Evolutionary conservation across 2,113 vertebrate genomes (phyloP), one percentile per base, ranked within the genome.

Genomic region (Steatornis caripensis): DNA sequence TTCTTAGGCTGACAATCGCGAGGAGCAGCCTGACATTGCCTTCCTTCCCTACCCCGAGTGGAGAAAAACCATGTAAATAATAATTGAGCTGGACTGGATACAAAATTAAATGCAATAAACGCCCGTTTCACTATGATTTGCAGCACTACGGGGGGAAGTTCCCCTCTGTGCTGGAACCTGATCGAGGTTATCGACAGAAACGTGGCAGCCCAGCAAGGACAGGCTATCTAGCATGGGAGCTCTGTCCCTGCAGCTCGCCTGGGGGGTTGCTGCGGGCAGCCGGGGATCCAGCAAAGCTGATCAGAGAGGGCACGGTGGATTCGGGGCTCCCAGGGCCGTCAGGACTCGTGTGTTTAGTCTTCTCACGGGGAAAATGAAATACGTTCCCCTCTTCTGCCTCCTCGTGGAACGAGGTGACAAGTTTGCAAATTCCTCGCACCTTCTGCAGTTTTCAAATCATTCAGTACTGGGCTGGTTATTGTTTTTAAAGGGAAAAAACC

Each of bases 271-370:
- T n/a, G n/a, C n/a, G n/a, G n/a, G n/a, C n/a, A n/a, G n/a, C n/a
- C n/a, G n/a, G n/a, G n/a, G n/a, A n/a, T n/a, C n/a, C 60, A 4
- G 24, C 41, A 17, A 12, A 24, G 36, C 53, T 10, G 43, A 6
- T 49, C 37, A 2, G 16, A 51, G 62, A 2, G 13, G 7, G 6
- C 17, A 9, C 9, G 0, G 8, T 3, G 11, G 24, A 17, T 9
- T 15, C 1, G 1, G 54, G 32, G 54, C 32, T 45, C 32, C 74
- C 23, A 2, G 46, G 27, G 9, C 15, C 5, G 1, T 21, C 12
- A 0, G 6, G 12, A 21, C 45, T 3, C 2, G 0, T 1, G 9
- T 2, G 2, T 43, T 68, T 6, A 15, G 19, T 16, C 43, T 49
- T 23, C 22, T 8, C 45, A 1, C 4, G 22, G 34, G 11, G 27